phyloP scores from a whole-genome alignment of 2,113 vertebrate species.

The Poecilia latipinna region DNA sequence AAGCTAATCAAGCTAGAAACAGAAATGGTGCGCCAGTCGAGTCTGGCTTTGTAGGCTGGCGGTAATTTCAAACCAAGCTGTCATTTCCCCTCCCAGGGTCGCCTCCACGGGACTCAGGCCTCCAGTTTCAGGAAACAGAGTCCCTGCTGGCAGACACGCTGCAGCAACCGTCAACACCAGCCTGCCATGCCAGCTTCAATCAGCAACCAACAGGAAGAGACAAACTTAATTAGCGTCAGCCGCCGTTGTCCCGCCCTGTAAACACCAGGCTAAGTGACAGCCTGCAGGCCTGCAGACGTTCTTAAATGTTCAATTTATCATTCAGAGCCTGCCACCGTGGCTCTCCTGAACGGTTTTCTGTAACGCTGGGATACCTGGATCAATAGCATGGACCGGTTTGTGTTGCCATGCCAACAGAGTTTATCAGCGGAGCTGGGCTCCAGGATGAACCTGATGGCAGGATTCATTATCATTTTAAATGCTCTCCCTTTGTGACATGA shows the following conservation, averaged over 20 bases:
- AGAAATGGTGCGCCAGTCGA: constrained; percentile 51
- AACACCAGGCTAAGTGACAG: constrained; percentile 26
- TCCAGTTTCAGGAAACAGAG: constrained; percentile 79
- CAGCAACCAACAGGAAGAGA: constrained; percentile 59
- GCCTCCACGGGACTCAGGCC: constrained; percentile 57
- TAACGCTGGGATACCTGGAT: constrained; percentile 63
- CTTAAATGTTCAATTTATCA: constrained; percentile 27
- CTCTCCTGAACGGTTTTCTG: constrained; percentile 39
- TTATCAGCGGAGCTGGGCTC: constrained; percentile 57
- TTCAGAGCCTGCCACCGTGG: constrained; percentile 42
- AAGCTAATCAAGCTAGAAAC: constrained; percentile 49
- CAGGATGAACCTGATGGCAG: constrained; percentile 44
- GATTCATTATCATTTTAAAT: constrained; percentile 56
- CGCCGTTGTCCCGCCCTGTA: constrained; percentile 14
- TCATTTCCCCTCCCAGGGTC: constrained; percentile 67
- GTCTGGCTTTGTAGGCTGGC: constrained; percentile 45
- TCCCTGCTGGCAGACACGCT: constrained; percentile 66
- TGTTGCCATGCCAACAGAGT: constrained; percentile 42
- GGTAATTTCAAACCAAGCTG: constrained; percentile 73
- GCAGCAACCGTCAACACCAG: constrained; percentile 73
- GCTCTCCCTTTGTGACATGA: constrained; percentile 53
- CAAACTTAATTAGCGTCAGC: constrained; percentile 71
- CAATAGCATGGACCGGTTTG: constrained; percentile 60
- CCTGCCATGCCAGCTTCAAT: constrained; percentile 57
- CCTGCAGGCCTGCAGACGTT: constrained; percentile 29